Evolutionary conservation across 2,888 invertebrate species (phyloP).

Genomic region (Ormyrus labotus): DNA sequence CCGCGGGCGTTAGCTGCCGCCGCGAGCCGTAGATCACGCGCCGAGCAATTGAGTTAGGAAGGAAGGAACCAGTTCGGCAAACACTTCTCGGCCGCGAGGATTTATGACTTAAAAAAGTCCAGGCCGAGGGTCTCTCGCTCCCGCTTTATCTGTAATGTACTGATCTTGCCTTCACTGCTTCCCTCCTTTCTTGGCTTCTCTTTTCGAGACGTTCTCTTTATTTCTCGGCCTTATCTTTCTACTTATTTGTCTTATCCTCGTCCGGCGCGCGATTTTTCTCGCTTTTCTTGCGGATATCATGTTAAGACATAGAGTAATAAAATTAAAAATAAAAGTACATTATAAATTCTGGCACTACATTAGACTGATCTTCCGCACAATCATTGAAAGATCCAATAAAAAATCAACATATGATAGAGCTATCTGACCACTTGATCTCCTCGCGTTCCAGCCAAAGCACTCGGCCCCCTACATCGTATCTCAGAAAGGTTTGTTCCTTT

Average conservation of each 20-base stretch:
- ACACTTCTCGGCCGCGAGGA: constrained; percentile 71
- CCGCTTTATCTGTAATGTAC: constrained; percentile 76
- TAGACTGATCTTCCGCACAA: neutral
- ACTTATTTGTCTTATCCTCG: neutral
- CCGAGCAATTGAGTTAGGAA: constrained; percentile 76
- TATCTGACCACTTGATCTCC: constrained; percentile 60
- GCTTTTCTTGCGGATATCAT: too few relatives aligned
- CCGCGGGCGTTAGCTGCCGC: constrained; percentile 36
- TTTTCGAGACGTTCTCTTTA: constrained; percentile 44
- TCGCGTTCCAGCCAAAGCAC: too few relatives aligned
- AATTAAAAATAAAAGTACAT: too few relatives aligned
- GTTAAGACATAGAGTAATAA: too few relatives aligned
- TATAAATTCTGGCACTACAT: too few relatives aligned
- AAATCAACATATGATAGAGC: constrained; percentile 54
- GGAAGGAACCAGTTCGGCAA: constrained; percentile 76
- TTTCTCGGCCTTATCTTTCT: constrained; percentile 41
- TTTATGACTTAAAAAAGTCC: constrained; percentile 76
- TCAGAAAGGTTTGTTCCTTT: too few relatives aligned
- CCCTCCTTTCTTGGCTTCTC: constrained; percentile 17
- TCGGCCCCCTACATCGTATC: too few relatives aligned
- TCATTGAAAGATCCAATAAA: constrained; percentile 3
- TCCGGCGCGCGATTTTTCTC: too few relatives aligned
- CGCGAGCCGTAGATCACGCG: constrained; percentile 72
- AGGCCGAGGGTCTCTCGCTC: constrained; percentile 11
- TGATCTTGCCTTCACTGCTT: constrained; percentile 71